Conservation (phyloP, 2,888 invertebrate genomes). For the Monopis laevigella region DNA sequence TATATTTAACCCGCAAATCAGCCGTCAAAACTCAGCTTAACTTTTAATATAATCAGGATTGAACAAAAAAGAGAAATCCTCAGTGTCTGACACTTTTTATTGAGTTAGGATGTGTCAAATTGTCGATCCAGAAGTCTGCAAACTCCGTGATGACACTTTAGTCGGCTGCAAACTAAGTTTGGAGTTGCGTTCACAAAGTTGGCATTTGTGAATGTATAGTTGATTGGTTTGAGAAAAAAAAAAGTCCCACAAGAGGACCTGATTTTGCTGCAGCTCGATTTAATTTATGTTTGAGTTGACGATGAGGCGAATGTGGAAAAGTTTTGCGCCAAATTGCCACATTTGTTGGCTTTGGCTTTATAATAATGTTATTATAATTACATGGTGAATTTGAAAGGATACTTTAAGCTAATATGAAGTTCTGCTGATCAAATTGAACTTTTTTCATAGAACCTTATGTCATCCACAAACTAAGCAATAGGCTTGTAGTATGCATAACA, state of each 20-base stretch:
- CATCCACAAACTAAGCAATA: no score
- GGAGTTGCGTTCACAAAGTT: neutral
- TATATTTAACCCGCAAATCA: no score
- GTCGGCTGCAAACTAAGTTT: slow-evolving; percentile 4
- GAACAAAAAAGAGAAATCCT: neutral
- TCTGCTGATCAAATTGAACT: no score
- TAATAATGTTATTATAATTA: no score
- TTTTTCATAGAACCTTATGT: no score
- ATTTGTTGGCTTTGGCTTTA: no score
- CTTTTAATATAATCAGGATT: neutral
- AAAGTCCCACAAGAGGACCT: neutral
- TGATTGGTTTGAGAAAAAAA: slow-evolving; percentile 5
- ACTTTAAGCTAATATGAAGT: no score
- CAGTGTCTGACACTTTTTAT: slow-evolving; percentile 22
- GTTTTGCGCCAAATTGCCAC: no score
- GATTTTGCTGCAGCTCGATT: neutral
- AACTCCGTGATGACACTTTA: slow-evolving; percentile 2
- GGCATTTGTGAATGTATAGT: slow-evolving; percentile 1
- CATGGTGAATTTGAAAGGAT: no score
- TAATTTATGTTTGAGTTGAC: slow-evolving; percentile 1
- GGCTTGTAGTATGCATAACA: no score
- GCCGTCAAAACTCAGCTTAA: neutral
- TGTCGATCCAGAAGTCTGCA: slow-evolving; percentile 19
- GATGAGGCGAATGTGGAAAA: no score
- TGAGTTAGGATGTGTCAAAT: slow-evolving; percentile 45